Evolutionary conservation across 2,888 invertebrate species (phyloP), one percentile per base, ranked within the genome.

Genomic region (Drosophila vallismaia): DNA sequence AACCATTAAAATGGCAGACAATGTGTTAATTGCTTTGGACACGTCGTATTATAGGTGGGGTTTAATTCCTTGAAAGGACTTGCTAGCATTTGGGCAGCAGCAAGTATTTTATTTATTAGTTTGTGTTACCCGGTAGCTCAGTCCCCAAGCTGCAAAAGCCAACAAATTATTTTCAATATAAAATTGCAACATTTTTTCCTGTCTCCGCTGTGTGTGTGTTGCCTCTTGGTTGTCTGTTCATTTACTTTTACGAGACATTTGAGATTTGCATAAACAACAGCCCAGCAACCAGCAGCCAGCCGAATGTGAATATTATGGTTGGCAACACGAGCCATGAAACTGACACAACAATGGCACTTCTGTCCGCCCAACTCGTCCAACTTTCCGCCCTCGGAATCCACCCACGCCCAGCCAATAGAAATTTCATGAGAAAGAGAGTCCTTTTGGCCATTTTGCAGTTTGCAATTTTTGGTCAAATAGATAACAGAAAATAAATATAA

Each of bases 1-100:
- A 40, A 45, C 29, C 64, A 84, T 71, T 72, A 69, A 78, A 77
- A 84, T 72, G 52, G 78, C 81, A 82, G 85, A 82, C 87, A 85
- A 87, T 85, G 82, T 83, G 82, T 87, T 87, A 83, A 83, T 83
- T 83, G 82, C 63, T 64, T 85, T 64, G 79, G 76, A 84, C 81
- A 84, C 75, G 69, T 81, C 36, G 36, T 12, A n/a, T n/a, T 12
- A n/a, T n/a, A 6, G 12, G 36, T n/a, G 36, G 36, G 36, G 36
- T 5, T 36, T 36, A n/a, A 10, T 36, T n/a, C 77, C 68, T 79
- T 42, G 33, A 14, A 28, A 14, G n/a, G 9, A 29, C 9, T 4
- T 24, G 28, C 5, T 0, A 5, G 28, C 0, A 28, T 28, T 28
- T 28, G 28, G 28, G 5, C 5, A 5, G 5, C 5, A 5, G 28